Evolutionary conservation across 1,140 invertebrate genomes (phyloP).

Genomic region (Aphidius gifuensis): DNA sequence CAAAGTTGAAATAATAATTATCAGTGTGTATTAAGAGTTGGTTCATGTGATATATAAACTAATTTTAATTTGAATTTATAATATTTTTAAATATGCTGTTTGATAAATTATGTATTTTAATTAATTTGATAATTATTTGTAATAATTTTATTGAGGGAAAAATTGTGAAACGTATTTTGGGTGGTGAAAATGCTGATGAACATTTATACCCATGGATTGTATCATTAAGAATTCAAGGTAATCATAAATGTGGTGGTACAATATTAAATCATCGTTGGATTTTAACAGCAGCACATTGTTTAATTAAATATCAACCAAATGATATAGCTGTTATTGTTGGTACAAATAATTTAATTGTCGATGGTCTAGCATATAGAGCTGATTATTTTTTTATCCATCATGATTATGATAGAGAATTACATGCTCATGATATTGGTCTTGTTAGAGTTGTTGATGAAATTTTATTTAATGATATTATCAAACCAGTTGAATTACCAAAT

Average conservation of each 20-base stretch:
- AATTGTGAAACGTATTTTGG: constrained; percentile 37
- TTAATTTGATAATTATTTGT: too few relatives aligned
- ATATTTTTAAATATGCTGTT: too few relatives aligned
- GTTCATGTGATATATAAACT: too few relatives aligned
- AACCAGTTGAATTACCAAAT: constrained; percentile 38
- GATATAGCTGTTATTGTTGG: constrained; percentile 40
- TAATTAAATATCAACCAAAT: constrained; percentile 37
- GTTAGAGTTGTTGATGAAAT: constrained; percentile 38
- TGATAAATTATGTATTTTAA: too few relatives aligned
- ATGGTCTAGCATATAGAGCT: constrained; percentile 38
- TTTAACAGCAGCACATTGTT: constrained; percentile 55
- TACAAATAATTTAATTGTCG: constrained; percentile 34
- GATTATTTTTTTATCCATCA: constrained; percentile 39
- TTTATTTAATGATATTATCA: constrained; percentile 31
- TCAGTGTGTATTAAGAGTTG: too few relatives aligned
- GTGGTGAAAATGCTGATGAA: constrained; percentile 38
- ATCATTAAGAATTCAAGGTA: constrained; percentile 24
- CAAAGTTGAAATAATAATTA: too few relatives aligned
- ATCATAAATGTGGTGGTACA: constrained; percentile 53
- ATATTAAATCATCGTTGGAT: constrained; percentile 50
- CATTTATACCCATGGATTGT: constrained; percentile 42
- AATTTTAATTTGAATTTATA: too few relatives aligned
- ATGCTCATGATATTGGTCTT: constrained; percentile 49
- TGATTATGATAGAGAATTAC: constrained; percentile 25
- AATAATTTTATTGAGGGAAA: too few relatives aligned